Evolutionary conservation across 2,888 invertebrate genomes (phyloP), one percentile per base, ranked within the genome.

Genomic region (Cataglyphis albicans): DNA sequence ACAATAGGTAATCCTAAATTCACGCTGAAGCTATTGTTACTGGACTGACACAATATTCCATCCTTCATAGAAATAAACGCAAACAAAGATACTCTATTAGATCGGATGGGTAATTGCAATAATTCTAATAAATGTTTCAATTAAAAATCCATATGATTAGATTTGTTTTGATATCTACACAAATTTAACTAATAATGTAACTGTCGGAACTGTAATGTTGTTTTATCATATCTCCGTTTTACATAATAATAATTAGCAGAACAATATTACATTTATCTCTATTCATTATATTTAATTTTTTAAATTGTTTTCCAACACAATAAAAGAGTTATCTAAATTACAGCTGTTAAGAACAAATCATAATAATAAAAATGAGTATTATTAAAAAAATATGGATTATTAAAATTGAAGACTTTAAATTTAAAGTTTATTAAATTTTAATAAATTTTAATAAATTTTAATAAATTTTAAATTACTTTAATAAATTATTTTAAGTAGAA

Each of bases 161-260:
- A 35, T 57, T 57, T 25, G n/a, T 55, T 55, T 3, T 72, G 21
- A 18, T 35, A 32, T 9, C 6, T 32, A 44, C 18, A 32, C 9
- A 21, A 57, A 78, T 57, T 12, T 15, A 29, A 57, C 15, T 57
- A 68, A 68, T 57, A 55, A 67, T 29, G 35, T 41, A 1, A 12
- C 0, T 21, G 3, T 68, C 29, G 21, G 21, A 64, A 52, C n/a
- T 35, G 41, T 9, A 48, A 6, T 10, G 3, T 4, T 12, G 12
- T 15, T 65, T 59, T 74, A 21, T 18, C 38, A 41, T 52, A 64
- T 64, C 9, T 15, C 10, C 52, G 12, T n/a, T 76, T 65, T 52
- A 29, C 29, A 29, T 29, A 18, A 44, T 38, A 75, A 75, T 55
- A 38, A 75, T 65, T 65, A 35, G 3, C 65, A n/a, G 61, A 74